Conservation (phyloP, 1,140 invertebrate genomes). For the Cherax quadricarinatus region DNA sequence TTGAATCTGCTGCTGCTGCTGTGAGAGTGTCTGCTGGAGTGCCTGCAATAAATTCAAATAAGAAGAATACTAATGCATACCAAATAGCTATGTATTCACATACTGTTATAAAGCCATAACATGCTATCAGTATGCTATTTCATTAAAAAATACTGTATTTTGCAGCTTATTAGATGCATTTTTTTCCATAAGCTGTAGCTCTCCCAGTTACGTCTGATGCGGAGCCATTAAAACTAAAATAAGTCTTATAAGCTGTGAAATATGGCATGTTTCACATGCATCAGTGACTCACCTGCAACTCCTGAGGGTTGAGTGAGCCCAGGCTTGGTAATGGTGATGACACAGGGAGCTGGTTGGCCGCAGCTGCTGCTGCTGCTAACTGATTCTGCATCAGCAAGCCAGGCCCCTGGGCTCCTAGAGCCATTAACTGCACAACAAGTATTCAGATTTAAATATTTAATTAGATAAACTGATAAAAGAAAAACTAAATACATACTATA, state of each 20-base stretch:
- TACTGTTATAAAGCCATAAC: slow-evolving; percentile 6
- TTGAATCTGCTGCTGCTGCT: slow-evolving; percentile 76
- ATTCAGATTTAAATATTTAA: background rate
- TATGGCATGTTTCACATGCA: too few relatives aligned
- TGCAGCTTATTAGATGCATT: too few relatives aligned
- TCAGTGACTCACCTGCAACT: slow-evolving; percentile 72
- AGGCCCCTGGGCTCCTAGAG: slow-evolving; percentile 77
- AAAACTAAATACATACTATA: background rate
- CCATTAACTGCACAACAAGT: slow-evolving; percentile 78
- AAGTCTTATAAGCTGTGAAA: too few relatives aligned
- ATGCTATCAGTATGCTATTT: background rate
- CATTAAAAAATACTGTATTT: too few relatives aligned
- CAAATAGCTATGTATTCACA: too few relatives aligned
- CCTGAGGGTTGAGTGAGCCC: slow-evolving; percentile 70
- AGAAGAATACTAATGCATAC: too few relatives aligned
- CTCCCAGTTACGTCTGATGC: too few relatives aligned
- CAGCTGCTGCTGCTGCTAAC: slow-evolving; percentile 76
- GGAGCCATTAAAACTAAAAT: too few relatives aligned
- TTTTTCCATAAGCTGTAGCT: too few relatives aligned
- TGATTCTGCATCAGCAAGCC: slow-evolving; percentile 78
- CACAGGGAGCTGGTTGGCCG: slow-evolving; percentile 71
- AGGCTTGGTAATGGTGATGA: slow-evolving; percentile 65
- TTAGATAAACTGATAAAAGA: background rate
- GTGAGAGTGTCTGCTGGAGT: slow-evolving; percentile 77
- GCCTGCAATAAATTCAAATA: slow-evolving; percentile 73